Percentiles rank a stretch among this genome's conserved stretches.
These are phyloP conservation scores for Lateolabrax maculatus DNA, from an alignment of 2,797 vertebrate genomes.

Conservation along the genomic window DNA sequence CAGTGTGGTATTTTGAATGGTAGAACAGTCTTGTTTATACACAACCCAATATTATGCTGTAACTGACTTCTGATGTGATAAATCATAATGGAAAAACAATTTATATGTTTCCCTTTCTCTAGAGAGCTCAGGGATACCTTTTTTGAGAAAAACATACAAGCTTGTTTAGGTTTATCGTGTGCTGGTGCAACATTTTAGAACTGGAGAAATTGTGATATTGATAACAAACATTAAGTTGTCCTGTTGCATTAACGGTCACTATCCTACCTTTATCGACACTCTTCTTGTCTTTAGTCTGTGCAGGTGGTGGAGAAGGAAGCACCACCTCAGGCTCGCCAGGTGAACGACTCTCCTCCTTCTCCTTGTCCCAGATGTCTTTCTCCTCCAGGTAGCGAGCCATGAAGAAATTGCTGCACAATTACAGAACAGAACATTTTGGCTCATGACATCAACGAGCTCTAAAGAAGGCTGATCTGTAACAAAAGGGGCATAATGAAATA, in stretches of 20 bases:
- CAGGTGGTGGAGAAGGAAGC: neutral
- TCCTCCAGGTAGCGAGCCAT: slow-evolving; percentile 69
- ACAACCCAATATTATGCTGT: neutral
- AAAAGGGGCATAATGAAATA: neutral
- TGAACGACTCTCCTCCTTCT: slow-evolving; percentile 44
- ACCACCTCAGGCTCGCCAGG: neutral
- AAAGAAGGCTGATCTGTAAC: neutral
- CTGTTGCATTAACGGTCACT: neutral
- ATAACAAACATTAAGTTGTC: neutral
- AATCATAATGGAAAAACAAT: neutral
- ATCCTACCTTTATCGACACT: slow-evolving; percentile 53
- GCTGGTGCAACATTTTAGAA: neutral
- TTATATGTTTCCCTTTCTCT: neutral
- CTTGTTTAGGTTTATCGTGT: neutral
- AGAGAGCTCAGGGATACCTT: neutral
- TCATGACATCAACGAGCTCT: neutral
- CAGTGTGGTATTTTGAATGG: neutral
- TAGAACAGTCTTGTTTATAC: neutral
- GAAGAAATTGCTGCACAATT: slow-evolving; percentile 76
- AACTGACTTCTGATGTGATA: neutral
- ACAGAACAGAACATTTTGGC: slow-evolving; percentile 13
- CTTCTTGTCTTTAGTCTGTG: slow-evolving; percentile 49
- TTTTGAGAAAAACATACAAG: neutral
- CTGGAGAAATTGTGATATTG: neutral
- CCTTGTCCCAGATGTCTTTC: slow-evolving; percentile 44